Evolutionary conservation across 2,888 invertebrate species (phyloP).

Genomic region (Drosophila mercatorum): DNA sequence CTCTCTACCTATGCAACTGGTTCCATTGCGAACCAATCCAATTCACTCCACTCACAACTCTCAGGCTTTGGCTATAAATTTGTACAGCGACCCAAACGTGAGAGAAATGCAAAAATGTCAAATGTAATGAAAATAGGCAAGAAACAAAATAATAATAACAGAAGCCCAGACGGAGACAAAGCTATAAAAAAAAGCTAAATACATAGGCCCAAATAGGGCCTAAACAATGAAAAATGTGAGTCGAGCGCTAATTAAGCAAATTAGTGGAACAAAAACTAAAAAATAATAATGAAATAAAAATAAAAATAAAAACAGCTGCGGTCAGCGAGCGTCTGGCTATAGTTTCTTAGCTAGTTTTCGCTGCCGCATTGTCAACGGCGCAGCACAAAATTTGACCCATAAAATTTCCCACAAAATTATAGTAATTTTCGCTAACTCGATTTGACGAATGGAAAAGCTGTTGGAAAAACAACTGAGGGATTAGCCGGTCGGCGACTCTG

Average conservation of each 20-base stretch:
- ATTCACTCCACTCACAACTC: constrained; percentile 31
- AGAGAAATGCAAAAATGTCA: constrained; percentile 74
- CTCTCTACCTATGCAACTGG: neutral
- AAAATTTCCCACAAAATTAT: constrained; percentile 80
- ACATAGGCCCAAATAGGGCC: constrained; percentile 52
- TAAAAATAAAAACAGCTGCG: constrained; percentile 48
- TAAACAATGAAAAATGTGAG: constrained; percentile 53
- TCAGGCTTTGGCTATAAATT: constrained; percentile 67
- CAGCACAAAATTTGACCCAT: constrained; percentile 72
- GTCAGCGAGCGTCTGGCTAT: constrained; percentile 60
- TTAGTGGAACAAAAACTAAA: constrained; percentile 47
- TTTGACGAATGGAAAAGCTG: constrained; percentile 58
- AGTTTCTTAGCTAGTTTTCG: constrained; percentile 27
- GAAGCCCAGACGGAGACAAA: constrained; percentile 24
- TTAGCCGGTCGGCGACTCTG: constrained; percentile 38
- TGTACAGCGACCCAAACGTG: constrained; percentile 63
- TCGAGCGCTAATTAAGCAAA: constrained; percentile 72
- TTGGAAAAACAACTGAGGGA: constrained; percentile 19
- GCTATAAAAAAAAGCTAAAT: constrained; percentile 42
- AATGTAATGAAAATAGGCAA: constrained; percentile 37
- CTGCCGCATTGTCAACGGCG: constrained; percentile 61
- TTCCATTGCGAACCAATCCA: constrained; percentile 14
- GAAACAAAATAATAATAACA: constrained; percentile 33
- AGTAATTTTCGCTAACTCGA: constrained; percentile 77
- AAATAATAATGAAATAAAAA: constrained; percentile 20